Evolutionary conservation across 2,113 vertebrate species (phyloP).

Genomic region (Cochlearius cochlearius): DNA sequence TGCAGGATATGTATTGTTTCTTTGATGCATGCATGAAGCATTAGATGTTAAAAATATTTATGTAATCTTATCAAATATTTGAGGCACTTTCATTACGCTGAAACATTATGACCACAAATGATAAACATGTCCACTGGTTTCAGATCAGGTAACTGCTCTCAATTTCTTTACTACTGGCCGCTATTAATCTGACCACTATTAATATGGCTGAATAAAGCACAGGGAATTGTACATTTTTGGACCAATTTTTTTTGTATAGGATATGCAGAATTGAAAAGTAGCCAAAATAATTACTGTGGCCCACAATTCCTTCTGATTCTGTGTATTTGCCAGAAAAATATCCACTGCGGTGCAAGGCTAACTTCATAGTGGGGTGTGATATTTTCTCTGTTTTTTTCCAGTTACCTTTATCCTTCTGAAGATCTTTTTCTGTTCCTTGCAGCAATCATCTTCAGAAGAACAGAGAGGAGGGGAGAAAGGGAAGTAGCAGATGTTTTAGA

Average conservation of each 20-base stretch:
- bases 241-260: background rate
- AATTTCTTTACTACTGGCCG: background rate
- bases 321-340: background rate
- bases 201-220: background rate
- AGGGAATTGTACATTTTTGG: background rate
- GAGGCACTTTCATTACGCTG: background rate
- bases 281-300: background rate
- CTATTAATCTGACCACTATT: background rate
- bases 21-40: background rate
- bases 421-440: background rate
- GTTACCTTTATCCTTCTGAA: background rate
- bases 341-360: background rate
- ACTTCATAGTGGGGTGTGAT: background rate
- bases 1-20: background rate
- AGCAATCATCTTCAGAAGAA: background rate
- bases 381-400: background rate
- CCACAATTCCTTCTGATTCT: background rate
- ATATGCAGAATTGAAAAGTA: background rate
- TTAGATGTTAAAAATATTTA: background rate
- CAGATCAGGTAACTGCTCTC: background rate
- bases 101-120: background rate
- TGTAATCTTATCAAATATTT: background rate
- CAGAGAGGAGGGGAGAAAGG: background rate
- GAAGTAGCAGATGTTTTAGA: background rate
- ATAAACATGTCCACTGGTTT: background rate